Base-by-base conservation (phyloP, 64 coral and sea anemone species). In the Catalaphyllia jardinei region DNA sequence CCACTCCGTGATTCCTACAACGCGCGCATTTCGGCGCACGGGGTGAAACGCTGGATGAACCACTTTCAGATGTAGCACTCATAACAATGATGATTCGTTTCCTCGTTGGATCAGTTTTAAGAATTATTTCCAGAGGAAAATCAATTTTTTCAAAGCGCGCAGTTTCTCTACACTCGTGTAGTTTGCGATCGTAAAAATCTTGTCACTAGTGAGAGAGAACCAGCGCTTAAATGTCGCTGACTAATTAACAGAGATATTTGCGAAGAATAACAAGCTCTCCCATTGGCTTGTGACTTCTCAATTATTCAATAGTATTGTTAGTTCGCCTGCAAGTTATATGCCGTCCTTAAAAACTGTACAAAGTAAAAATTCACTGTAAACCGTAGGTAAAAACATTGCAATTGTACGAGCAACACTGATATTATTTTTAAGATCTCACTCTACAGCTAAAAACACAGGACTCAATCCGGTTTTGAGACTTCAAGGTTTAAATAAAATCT, bases 1-100 rank as follows among this genome's bases (percentile, higher is more conserved):
- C 88, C 2, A 96, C 82, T 24, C 86, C 86, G 75, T 96, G 94
- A 78, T 96, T 96, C 11, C 94, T 73, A 24, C 94, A 96, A 0
- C 94, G 87, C 4, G 91, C 94, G 9, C 94, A 96, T 71, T 96
- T 96, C 0, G 91, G 94, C n/a, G 71, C 75, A 16, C 92, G 87
- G 11, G 71, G 81, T 7, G 81, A n/a, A 11, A 22, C 16, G 39
- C n/a, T 71, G 0, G 81, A 85, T 50, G 63, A 71, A 50, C 62
- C 24, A 11, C 29, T 85, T 13, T 85, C 81, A 24, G 60, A 25
- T 71, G 13, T 35, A 31, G 63, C 24, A 50, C 81, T 71, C 81
- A 85, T 85, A n/a, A 22, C n/a, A 57, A 25, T 27, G 25, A 28
- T 27, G 49, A 77, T 33, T 27, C 17, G 28, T 83, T 42, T 38